Evolutionary conservation across 2,797 vertebrate species (phyloP), one percentile per base, ranked within the genome.

Genomic region (Rhynchonycteris naso): DNA sequence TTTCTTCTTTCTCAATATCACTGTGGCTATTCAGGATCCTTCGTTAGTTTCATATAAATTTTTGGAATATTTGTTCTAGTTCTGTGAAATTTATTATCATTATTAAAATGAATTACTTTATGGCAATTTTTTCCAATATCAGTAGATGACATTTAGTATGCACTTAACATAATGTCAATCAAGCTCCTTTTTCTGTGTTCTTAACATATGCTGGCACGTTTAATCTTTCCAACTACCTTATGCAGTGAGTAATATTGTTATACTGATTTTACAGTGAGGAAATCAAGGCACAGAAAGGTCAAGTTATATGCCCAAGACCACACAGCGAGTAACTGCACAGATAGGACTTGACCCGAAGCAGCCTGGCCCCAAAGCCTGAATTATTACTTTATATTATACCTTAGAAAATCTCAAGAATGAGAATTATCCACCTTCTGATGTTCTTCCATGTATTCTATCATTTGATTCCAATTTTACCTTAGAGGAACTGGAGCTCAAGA

Each of bases 31-130:
- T 43, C 38, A 43, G 38, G 38, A 43, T 43, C 38, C 7, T 43
- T 43, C 38, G 7, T 43, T 43, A 43, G 38, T 43, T 43, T 43
- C 38, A 43, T 43, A 43, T 43, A 43, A 43, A 43, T 43, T 43
- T 43, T 43, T 43, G 38, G 38, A 43, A 43, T 43, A 43, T 43
- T n/a, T n/a, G n/a, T n/a, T 43, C 38, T 43, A 43, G 38, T 43
- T 43, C 38, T 43, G 38, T 43, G 38, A 43, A 43, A 43, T 43
- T 43, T 43, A 43, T 43, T 43, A 65, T 85, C 59, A 1, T 43
- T 81, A 66, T 30, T 88, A 72, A 86, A 88, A 63, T 84, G 50
- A 93, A 71, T 59, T 83, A 38, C 91, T 85, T 68, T 35, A 8
- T 35, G 35, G 58, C 26, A 22, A 5, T 19, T 75, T 82, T 88